Base-by-base conservation (phyloP, 2,113 vertebrate genomes). In the Vulpes lagopus region DNA sequence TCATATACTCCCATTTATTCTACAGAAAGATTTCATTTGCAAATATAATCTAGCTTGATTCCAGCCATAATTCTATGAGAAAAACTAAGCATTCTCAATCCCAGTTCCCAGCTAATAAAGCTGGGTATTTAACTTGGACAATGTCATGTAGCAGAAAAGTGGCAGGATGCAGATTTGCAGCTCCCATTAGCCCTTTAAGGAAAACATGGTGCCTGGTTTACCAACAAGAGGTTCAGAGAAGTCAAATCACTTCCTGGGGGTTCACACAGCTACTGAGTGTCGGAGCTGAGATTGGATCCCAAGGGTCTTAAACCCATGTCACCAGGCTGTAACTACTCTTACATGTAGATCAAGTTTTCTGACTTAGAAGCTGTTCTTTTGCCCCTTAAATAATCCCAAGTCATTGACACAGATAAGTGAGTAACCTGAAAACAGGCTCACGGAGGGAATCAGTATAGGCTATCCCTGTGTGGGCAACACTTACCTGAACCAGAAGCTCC, bases 401-500 rank as follows among this genome's bases (percentile, higher is more conserved):
- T 19, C 81, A 49, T 2, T 38, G 65, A n/a, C 10, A 16, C 12
- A 74, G 20, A 8, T 3, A 25, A 64, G 53, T 0, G 7, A 62
- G 20, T 38, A 32, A 11, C 11, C 35, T 19, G 38, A 23, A 67
- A 8, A 6, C 3, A 23, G 78, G 19, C 27, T 78, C 62, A 17
- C 30, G 14, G 81, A 67, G 49, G 53, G 32, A 81, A 11, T 3
- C 12, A 2, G 27, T 2, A 19, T 0, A 43, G 10, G 8, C 15
- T 22, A 16, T 27, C 27, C 1, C n/a, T 0, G 0, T 0, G 0
- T 2, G 69, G 55, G 35, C 0, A 0, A 32, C 22, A 82, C 90
- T 64, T 99, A 99, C 99, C 99, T 99, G 99, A 97, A 99, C 99
- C 98, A 99, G 99, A 97, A 99, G 99, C 98, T 99, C 99, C 99